Conservation (phyloP, 2,113 vertebrate species). For the Hemiscyllium ocellatum region DNA sequence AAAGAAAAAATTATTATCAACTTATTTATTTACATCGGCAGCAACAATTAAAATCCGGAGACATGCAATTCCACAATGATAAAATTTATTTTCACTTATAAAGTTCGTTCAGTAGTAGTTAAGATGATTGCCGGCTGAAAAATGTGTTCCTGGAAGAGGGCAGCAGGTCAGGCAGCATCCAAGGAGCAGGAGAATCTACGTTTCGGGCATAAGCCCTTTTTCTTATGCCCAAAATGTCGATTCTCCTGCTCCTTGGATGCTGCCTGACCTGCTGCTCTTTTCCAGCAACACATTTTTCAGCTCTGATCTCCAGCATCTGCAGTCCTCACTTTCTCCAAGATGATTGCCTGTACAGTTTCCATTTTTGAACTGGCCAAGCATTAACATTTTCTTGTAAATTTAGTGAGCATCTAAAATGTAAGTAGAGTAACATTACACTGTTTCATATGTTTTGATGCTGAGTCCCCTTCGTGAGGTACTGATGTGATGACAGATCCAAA, state of each 20-base stretch:
- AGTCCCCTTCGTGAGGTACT: background rate
- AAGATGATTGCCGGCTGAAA: background rate
- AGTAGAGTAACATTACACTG: background rate
- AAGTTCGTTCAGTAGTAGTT: background rate
- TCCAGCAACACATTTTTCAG: too few relatives aligned
- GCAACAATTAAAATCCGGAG: background rate
- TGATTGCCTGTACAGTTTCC: too few relatives aligned
- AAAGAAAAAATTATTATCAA: background rate
- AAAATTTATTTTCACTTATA: background rate
- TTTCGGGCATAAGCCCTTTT: too few relatives aligned
- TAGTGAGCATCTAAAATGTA: background rate
- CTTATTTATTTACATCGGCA: background rate
- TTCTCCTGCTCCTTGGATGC: too few relatives aligned
- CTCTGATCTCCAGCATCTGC: too few relatives aligned
- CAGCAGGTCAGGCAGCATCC: too few relatives aligned
- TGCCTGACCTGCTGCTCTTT: too few relatives aligned
- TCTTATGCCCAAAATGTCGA: too few relatives aligned
- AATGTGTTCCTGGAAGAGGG: too few relatives aligned
- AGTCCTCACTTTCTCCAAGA: too few relatives aligned
- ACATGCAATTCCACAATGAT: background rate
- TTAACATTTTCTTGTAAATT: background rate
- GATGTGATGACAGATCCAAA: background rate
- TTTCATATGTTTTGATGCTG: background rate
- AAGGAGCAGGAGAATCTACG: too few relatives aligned
- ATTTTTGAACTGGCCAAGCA: background rate